Percentiles rank a stretch among this genome's conserved stretches.
phyloP scores from a whole-genome alignment of 2,113 vertebrate genomes.

The Aptenodytes forsteri region DNA sequence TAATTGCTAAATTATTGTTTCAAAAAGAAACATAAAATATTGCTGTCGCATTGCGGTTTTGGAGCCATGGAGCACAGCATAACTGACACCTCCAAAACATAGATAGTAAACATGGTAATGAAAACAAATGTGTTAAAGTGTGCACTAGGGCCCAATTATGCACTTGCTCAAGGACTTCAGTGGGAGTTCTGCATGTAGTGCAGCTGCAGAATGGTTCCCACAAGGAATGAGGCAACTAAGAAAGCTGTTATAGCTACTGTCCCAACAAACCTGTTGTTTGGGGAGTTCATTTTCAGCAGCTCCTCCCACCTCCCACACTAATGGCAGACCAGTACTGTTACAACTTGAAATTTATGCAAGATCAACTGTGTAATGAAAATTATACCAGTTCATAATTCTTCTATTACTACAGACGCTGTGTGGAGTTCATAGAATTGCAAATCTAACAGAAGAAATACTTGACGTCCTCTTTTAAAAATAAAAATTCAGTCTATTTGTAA shows the following conservation, averaged over 20 bases:
- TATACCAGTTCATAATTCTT: not conserved
- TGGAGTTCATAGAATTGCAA: slow-evolving; percentile 4
- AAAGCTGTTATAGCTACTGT: not conserved
- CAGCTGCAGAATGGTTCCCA: not conserved
- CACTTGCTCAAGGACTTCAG: not conserved
- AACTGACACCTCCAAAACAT: not conserved
- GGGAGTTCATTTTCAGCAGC: not conserved
- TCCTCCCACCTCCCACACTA: not conserved
- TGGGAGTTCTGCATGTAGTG: not conserved
- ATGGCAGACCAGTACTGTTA: not conserved
- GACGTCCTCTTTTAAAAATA: not conserved
- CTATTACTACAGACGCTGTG: not conserved
- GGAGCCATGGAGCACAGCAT: not conserved
- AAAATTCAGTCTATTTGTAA: not conserved
- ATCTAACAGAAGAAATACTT: not conserved
- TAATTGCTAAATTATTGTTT: slow-evolving; percentile 4
- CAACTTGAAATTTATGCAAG: not conserved
- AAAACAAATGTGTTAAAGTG: slow-evolving; percentile 7
- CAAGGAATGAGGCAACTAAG: not conserved
- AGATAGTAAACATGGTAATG: not conserved
- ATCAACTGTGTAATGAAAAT: not conserved
- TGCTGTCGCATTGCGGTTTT: not conserved
- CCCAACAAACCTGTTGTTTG: not conserved
- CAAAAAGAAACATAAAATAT: not conserved
- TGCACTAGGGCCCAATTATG: not conserved